A percentile compares a stretch with the other conserved stretches of the same genome.
Conservation (phyloP, 1,140 invertebrate genomes). For the Colletes gigas region DNA sequence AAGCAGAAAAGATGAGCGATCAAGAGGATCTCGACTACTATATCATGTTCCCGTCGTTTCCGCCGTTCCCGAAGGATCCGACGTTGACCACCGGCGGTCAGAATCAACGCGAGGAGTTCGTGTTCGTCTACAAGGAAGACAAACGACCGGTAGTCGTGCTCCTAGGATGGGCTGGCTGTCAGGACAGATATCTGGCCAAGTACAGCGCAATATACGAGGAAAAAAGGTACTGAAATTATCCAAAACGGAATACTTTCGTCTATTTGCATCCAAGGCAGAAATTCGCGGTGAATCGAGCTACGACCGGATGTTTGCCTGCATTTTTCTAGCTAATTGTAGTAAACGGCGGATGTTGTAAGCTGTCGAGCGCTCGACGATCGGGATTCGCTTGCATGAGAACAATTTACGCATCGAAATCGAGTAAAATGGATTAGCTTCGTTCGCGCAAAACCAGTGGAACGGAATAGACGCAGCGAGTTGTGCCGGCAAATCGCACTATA, state of each 20-base stretch:
- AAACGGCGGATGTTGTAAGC: neutral
- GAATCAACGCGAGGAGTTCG: slow-evolving; percentile 80
- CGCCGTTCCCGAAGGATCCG: slow-evolving; percentile 69
- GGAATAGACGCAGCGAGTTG: no score
- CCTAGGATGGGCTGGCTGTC: slow-evolving; percentile 90
- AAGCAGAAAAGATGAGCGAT: slow-evolving; percentile 64
- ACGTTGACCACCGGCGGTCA: slow-evolving; percentile 62
- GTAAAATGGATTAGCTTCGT: neutral
- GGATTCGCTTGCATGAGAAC: neutral
- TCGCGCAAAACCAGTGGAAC: no score
- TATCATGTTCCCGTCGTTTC: slow-evolving; percentile 83
- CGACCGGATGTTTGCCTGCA: no score
- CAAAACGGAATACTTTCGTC: neutral
- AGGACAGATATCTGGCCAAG: slow-evolving; percentile 88
- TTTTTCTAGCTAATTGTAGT: no score
- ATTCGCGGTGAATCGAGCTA: neutral
- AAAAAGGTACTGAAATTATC: slow-evolving; percentile 82
- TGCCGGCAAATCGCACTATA: neutral
- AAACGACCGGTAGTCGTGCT: slow-evolving; percentile 87
- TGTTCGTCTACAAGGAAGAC: slow-evolving; percentile 83
- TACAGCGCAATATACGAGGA: slow-evolving; percentile 90
- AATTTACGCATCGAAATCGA: no score
- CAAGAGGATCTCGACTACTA: slow-evolving; percentile 84
- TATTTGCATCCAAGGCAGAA: neutral
- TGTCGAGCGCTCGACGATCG: neutral